A percentile compares a stretch with the other conserved stretches of the same genome.
Evolutionary conservation across 2,888 invertebrate species (phyloP).

Genomic region (Automeris io): DNA sequence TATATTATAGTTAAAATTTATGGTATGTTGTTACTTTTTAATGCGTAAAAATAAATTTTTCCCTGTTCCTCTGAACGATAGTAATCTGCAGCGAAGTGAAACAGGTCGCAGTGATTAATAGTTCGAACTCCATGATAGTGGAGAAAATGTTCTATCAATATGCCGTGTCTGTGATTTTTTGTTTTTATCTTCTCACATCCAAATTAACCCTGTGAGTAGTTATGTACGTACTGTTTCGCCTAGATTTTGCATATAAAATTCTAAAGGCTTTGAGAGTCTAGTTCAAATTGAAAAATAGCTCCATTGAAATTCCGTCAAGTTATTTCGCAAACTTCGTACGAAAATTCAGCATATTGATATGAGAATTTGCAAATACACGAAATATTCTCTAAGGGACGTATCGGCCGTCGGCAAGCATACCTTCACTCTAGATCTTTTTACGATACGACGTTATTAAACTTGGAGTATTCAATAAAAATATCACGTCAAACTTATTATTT

Average conservation of each 20-base stretch:
- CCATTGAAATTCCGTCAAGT: constrained; percentile 4
- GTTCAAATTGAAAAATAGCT: constrained; percentile 8
- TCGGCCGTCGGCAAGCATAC: constrained; percentile 17
- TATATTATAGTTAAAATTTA: no score
- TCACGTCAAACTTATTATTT: no score
- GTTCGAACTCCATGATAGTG: neutral
- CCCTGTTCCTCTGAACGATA: neutral
- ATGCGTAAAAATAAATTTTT: no score
- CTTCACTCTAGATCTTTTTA: constrained; percentile 19
- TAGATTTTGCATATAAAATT: neutral
- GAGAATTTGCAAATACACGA: constrained; percentile 29
- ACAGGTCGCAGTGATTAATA: constrained; percentile 4
- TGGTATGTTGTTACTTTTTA: no score
- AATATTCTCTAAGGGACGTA: constrained; percentile 24
- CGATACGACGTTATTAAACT: constrained; percentile 13
- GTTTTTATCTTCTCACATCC: no score
- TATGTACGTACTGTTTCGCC: neutral
- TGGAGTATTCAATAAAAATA: no score
- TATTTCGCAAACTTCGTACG: constrained; percentile 1
- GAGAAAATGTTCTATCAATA: neutral
- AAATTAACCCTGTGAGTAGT: no score
- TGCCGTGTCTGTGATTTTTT: no score
- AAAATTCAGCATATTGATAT: constrained; percentile 18
- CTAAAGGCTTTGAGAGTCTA: neutral
- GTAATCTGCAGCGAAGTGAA: constrained; percentile 1